phyloP scores from a whole-genome alignment of 2,797 vertebrate genomes.

The Thripadectes ignobilis region DNA sequence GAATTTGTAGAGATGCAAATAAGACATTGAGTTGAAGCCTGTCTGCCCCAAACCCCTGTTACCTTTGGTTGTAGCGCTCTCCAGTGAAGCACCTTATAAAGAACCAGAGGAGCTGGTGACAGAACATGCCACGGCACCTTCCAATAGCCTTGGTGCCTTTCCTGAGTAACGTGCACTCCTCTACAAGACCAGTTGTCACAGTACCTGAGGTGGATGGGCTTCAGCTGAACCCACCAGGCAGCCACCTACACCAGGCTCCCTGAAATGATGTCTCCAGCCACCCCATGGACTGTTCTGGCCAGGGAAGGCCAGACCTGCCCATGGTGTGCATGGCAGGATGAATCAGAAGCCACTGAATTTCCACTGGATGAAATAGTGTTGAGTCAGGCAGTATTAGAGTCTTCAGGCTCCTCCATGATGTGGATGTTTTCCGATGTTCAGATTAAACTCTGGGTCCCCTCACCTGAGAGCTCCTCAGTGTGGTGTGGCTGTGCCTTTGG shows the following conservation, averaged over 20 bases:
- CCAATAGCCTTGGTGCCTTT: background rate
- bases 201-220: background rate
- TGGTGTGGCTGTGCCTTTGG: background rate
- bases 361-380: background rate
- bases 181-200: background rate
- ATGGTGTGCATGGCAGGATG: fast-evolving
- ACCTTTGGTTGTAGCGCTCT: background rate
- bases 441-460: background rate
- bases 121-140: background rate
- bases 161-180: too few relatives aligned
- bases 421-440: background rate
- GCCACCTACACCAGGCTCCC: background rate
- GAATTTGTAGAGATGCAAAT: background rate
- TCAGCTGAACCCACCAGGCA: background rate
- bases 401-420: background rate
- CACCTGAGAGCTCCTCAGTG: background rate
- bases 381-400: background rate
- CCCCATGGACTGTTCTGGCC: background rate
- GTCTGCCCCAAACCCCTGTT: background rate
- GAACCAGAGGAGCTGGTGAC: background rate
- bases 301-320: background rate
- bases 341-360: background rate
- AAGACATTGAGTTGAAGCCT: background rate
- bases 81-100: background rate
- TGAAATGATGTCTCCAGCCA: background rate